phyloP scores from a whole-genome alignment of 2,888 invertebrate species.

The Tridacna crocea region DNA sequence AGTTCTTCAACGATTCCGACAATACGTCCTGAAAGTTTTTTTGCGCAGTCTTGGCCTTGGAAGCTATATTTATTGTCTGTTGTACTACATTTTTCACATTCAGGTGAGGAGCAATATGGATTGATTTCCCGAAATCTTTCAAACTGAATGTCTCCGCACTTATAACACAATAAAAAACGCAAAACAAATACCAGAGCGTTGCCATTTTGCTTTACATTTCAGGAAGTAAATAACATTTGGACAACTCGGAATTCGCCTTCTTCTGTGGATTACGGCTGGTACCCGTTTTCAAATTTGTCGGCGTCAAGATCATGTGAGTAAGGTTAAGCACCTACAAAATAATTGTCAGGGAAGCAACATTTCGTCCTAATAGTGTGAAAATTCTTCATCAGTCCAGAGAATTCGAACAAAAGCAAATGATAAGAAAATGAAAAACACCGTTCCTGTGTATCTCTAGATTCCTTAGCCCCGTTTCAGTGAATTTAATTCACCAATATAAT shows the following conservation, averaged over 20 bases:
- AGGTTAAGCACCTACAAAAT: too few species aligned
- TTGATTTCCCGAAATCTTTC: constrained; percentile 23
- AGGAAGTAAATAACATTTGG: constrained; percentile 39
- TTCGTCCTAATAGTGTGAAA: too few species aligned
- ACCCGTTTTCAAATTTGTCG: too few species aligned
- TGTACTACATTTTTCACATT: constrained; percentile 20
- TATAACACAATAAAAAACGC: constrained; percentile 32
- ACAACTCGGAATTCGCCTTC: neutral
- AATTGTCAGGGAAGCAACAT: too few species aligned
- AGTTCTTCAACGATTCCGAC: constrained; percentile 14
- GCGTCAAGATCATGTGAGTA: too few species aligned
- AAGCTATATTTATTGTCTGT: neutral
- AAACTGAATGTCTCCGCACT: constrained; percentile 27
- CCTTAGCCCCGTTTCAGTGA: too few species aligned
- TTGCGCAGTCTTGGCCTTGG: constrained; percentile 9
- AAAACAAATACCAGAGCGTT: neutral
- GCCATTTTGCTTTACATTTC: constrained; percentile 41
- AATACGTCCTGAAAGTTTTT: constrained; percentile 42
- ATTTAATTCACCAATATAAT: too few species aligned
- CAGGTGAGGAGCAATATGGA: constrained; percentile 42
- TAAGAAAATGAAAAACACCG: too few species aligned
- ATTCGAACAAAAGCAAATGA: too few species aligned
- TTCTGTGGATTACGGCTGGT: neutral
- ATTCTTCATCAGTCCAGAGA: too few species aligned
- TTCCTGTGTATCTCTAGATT: too few species aligned